Evolutionary conservation across 2,113 vertebrate species (phyloP), one percentile per base, ranked within the genome.

Genomic region (Paramisgurnus dabryanus): DNA sequence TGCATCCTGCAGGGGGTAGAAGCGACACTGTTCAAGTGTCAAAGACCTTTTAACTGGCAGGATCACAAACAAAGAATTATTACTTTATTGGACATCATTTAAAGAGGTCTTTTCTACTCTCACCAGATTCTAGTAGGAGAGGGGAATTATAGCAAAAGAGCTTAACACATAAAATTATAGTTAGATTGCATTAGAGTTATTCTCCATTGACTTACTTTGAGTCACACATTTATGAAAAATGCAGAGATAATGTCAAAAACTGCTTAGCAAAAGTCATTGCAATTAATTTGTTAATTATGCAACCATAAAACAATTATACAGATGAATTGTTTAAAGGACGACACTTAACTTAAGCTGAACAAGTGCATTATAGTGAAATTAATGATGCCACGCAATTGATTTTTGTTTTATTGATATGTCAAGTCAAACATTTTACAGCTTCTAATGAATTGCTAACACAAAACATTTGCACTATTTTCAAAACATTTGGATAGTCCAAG

Each of bases 1-100:
- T 92, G 88, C 83, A 84, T 93, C 87, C 92, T 92, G 91, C 86
- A 86, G 92, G 90, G 91, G 90, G 89, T 87, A 85, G 76, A 76
- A 57, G 72, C 87, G 83, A 83, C 90, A 85, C 89, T 87, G 79
- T 85, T 89, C 80, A 85, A 90, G 88, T 90, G 91, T 91, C 91
- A 80, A 83, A 85, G 78, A 82, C 76, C 86, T 90, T 92, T 92
- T 83, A 90, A 90, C 87, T 87, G 58, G 83, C 79, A 78, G 84
- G 77, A 78, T 81, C 80, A 67, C 83, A 86, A 85, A 89, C 78
- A 80, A 73, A 84, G 79, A 57, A 75, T 72, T 77, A 87, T 83
- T 82, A 85, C 82, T 89, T 85, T 83, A 84, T 84, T 86, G 80
- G 74, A 63, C 79, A 85, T 78, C 76, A 85, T 85, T 88, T 63